Base-by-base conservation (phyloP, 1,140 invertebrate species). In the Drosophila virilis region DNA sequence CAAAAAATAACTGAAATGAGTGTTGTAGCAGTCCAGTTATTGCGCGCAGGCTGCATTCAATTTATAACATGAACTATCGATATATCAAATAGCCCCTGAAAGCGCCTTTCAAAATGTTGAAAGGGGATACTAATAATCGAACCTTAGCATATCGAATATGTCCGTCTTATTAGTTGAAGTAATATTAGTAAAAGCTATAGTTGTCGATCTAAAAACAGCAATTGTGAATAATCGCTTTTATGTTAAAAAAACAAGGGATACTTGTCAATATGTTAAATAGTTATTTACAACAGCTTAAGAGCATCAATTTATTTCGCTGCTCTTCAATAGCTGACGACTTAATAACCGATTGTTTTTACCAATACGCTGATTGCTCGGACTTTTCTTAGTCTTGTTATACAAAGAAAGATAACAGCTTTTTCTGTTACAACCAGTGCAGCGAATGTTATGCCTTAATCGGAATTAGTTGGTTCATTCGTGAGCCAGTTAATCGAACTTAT, bases 1-100 rank as follows among this genome's bases (percentile, higher is more conserved):
- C 22, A 28, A 17, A 52, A 57, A 57, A 42, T 42, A 57, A 42
- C 54, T 42, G 54, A 42, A 57, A 9, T 10, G 32, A 37, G 50
- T 52, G 17, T 6, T 42, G 12, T 28, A 57, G 54, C 38, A 57
- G 5, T 6, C 28, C 8, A 10, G 7, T 33, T 51, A 8, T 33
- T 22, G 22, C 40, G 7, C 6, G 8, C 28, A 15, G 33, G 8
- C n/a, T 15, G n/a, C n/a, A n/a, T 37, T 35, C 22, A 9, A 8
- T 51, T 51, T 8, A 6, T 22, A 6, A 50, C n/a, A 50, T 37
- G 9, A 28, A n/a, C 2, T 35, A 52, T 52, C 50, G 50, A 52
- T 52, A 35, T 4, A 15, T 22, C 1, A 4, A 22, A 22, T 28
- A 28, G 22, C 22, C 4, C 22, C 22, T 28, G 22, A 28, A 28